A percentile compares a stretch with the other conserved stretches of the same genome.
Conservation (phyloP, 2,113 vertebrate species). For the Setophaga kirtlandii region DNA sequence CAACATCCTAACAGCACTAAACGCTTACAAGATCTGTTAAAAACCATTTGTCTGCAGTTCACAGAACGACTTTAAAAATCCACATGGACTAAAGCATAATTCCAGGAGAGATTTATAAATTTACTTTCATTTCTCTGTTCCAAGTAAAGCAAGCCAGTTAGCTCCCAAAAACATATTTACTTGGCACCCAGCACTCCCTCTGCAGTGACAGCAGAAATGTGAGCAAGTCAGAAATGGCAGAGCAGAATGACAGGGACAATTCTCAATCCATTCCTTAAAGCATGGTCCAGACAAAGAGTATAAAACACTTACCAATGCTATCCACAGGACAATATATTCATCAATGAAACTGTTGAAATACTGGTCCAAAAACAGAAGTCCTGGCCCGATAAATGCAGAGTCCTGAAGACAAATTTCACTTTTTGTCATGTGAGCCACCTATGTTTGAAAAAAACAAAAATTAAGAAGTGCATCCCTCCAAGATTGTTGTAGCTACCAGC, state of each 20-base stretch:
- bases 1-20: not conserved
- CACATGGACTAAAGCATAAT: not conserved
- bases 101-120: not conserved
- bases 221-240: not conserved
- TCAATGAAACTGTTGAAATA: conserved; percentile 95
- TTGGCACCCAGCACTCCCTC: not conserved
- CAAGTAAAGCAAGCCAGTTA: not conserved
- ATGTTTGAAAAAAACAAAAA: not conserved
- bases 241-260: not conserved
- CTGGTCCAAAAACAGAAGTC: conserved; percentile 94
- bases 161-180: not conserved
- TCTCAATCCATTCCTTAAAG: not conserved
- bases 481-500: not conserved
- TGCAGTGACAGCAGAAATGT: not conserved
- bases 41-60: not conserved
- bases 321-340: conserved; percentile 91
- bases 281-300: not conserved
- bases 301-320: conserved; percentile 84
- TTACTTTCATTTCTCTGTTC: not conserved
- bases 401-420: conserved; percentile 93
- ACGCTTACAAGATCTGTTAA: not conserved
- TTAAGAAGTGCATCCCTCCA: not conserved
- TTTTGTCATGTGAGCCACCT: conserved; percentile 98
- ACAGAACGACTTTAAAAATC: not conserved
- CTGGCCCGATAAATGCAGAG: conserved; percentile 92